phyloP scores from a whole-genome alignment of 2,113 vertebrate species.

The Opisthocomus hoazin region DNA sequence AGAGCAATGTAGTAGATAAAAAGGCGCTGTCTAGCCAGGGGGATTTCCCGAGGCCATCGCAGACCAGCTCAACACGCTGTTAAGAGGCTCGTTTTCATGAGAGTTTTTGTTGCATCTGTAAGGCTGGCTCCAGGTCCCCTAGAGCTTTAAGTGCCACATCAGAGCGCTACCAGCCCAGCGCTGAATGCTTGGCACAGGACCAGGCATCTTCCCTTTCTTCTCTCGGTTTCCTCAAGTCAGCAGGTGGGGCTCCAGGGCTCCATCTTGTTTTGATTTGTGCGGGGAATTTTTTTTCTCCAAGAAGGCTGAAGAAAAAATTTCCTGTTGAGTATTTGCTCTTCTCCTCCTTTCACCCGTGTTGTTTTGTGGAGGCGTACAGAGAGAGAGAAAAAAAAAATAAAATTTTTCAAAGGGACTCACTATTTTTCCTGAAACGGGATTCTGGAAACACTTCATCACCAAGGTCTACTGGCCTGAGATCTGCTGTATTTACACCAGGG shows the following conservation, averaged over 20 bases:
- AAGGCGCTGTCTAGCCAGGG: constrained; percentile 73
- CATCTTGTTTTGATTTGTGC: constrained; percentile 3
- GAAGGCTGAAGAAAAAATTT: neutral
- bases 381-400: neutral
- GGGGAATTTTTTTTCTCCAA: neutral
- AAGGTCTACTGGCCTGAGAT: neutral
- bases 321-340: neutral
- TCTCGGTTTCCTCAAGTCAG: constrained; percentile 25
- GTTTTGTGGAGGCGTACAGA: neutral
- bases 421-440: neutral
- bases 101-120: constrained; percentile 69
- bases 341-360: neutral
- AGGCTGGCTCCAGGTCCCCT: constrained; percentile 67
- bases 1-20: constrained; percentile 72
- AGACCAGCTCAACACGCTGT: constrained; percentile 63
- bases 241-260: constrained; percentile 44
- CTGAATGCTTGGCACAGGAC: constrained; percentile 40
- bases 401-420: neutral
- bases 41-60: constrained; percentile 77
- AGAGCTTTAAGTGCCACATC: constrained; percentile 72
- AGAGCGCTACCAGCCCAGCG: constrained; percentile 45
- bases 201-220: constrained; percentile 52
- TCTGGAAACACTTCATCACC: neutral
- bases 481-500: neutral
- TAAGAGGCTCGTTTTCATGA: constrained; percentile 72